Percentiles rank a stretch among this genome's conserved stretches.
phyloP scores from a whole-genome alignment of 2,888 invertebrate species.

The Drosophila lutescens region DNA sequence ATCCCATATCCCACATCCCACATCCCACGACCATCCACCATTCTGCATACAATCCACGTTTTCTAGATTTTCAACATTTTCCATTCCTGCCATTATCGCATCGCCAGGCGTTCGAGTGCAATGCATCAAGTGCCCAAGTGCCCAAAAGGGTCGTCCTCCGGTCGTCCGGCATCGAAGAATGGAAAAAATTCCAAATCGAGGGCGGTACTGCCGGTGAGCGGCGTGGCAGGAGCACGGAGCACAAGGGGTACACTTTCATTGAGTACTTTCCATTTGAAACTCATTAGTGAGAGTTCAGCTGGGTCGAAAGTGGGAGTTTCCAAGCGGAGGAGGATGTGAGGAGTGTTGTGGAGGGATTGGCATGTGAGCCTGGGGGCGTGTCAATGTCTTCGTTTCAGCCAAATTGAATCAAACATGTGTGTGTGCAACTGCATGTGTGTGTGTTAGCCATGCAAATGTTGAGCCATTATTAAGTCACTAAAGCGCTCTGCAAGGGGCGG shows the following conservation, averaged over 20 bases:
- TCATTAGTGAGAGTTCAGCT: constrained; percentile 58
- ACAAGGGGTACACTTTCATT: constrained; percentile 14
- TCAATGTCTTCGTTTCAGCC: constrained; percentile 38
- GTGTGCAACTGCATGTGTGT: constrained; percentile 3
- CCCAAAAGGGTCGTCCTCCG: constrained; percentile 30
- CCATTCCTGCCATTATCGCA: constrained; percentile 9
- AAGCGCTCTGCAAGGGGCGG: constrained; percentile 40
- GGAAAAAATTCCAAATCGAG: constrained; percentile 14
- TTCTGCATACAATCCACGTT: not conserved
- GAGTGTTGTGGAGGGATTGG: not conserved
- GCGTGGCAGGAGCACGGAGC: not conserved
- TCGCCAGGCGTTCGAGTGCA: constrained; percentile 58
- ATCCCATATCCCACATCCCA: not conserved
- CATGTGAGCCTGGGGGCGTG: constrained; percentile 16
- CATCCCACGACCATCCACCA: not conserved
- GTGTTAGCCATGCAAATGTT: constrained; percentile 59
- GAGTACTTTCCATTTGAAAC: constrained; percentile 67
- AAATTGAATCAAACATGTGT: constrained; percentile 63
- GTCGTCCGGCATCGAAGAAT: constrained; percentile 18
- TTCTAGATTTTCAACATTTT: not conserved
- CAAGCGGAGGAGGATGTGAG: constrained; percentile 12
- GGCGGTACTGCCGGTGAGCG: constrained; percentile 1
- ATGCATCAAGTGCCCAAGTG: constrained; percentile 71
- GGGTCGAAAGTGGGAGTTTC: constrained; percentile 1
- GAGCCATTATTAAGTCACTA: constrained; percentile 71